phyloP scores from a whole-genome alignment of 2,113 vertebrate genomes.

The Hyperoodon ampullatus region DNA sequence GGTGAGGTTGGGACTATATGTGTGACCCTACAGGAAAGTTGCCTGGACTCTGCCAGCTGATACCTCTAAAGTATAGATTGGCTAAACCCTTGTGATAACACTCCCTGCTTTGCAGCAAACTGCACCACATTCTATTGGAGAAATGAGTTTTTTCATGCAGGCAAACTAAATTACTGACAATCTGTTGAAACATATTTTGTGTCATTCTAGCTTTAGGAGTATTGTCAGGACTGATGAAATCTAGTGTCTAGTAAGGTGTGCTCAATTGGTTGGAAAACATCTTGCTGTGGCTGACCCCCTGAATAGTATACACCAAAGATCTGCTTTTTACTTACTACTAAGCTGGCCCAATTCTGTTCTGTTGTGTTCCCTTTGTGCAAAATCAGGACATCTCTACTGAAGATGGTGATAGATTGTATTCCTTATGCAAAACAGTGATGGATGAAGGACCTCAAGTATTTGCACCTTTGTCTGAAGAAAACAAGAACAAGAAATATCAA shows the following conservation, averaged over 20 bases:
- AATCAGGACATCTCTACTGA: conserved; percentile 96
- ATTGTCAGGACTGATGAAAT: conserved; percentile 15
- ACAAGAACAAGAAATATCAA: conserved; percentile 92
- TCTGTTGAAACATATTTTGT: background rate
- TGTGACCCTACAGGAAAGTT: background rate
- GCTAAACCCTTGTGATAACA: background rate
- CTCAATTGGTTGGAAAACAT: background rate
- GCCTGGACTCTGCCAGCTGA: background rate
- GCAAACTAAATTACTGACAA: background rate
- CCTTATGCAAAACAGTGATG: conserved; percentile 91
- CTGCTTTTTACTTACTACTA: background rate
- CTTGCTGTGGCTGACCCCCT: background rate
- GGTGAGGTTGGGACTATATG: background rate
- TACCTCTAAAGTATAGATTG: background rate
- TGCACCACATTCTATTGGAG: background rate
- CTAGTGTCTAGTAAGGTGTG: background rate
- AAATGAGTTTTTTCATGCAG: background rate
- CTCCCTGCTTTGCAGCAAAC: background rate
- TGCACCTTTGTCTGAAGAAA: conserved; percentile 91
- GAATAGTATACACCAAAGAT: background rate
- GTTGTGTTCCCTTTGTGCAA: background rate
- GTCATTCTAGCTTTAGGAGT: background rate
- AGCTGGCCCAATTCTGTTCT: background rate
- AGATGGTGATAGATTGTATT: conserved; percentile 93
- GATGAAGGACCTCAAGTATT: conserved; percentile 95